phyloP scores from a whole-genome alignment of 1,140 invertebrate species.

The Augochlora pura region DNA sequence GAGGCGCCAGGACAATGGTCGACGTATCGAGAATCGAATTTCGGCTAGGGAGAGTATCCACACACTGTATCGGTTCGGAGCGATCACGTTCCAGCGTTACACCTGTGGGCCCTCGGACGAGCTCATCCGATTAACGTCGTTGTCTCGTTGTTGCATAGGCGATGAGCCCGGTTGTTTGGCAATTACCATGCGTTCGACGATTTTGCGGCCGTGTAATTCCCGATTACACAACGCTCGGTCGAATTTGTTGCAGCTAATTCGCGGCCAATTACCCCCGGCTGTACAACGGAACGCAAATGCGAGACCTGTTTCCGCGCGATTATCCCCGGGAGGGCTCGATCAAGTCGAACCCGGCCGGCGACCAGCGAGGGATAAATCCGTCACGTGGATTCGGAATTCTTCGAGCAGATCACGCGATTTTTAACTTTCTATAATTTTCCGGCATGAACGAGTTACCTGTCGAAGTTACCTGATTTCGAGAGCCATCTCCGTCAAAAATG shows the following conservation, averaged over 20 bases:
- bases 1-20: no score
- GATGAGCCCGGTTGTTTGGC: slow-evolving; percentile 1
- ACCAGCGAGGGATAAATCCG: not conserved
- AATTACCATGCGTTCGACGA: slow-evolving; percentile 1
- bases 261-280: not conserved
- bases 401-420: not conserved
- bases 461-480: no score
- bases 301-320: not conserved
- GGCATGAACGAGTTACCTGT: no score
- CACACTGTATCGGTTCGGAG: not conserved
- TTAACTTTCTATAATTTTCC: slow-evolving; percentile 15
- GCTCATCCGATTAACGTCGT: slow-evolving; percentile 4
- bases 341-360: no score
- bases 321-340: not conserved
- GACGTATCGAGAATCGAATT: not conserved
- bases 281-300: not conserved
- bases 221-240: not conserved
- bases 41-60: not conserved
- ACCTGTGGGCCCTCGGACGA: not conserved
- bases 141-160: not conserved
- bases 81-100: slow-evolving; percentile 14
- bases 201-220: not conserved
- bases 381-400: not conserved
- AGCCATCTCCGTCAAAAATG: no score
- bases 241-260: slow-evolving; percentile 5